Evolutionary conservation across 2,797 vertebrate species (phyloP).

Genomic region (Bradypodion pumilum): DNA sequence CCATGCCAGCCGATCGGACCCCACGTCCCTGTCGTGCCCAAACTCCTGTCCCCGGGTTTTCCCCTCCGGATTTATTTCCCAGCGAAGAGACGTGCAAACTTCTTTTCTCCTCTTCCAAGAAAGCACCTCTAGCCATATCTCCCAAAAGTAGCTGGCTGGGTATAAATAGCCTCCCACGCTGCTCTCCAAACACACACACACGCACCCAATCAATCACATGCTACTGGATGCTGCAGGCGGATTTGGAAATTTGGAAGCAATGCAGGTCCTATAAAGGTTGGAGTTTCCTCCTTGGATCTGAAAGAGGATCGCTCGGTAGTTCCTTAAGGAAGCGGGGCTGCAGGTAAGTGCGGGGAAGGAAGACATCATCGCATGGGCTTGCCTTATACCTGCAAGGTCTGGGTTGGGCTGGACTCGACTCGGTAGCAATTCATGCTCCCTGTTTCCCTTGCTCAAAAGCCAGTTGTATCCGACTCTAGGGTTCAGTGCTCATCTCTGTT

Average conservation of each 20-base stretch:
- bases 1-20: constrained; percentile 19
- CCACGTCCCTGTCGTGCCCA: constrained; percentile 3
- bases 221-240: constrained; percentile 65
- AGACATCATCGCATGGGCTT: neutral
- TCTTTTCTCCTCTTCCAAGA: no score
- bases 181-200: neutral
- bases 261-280: constrained; percentile 80
- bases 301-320: constrained; percentile 77
- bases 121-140: neutral
- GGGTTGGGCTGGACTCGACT: neutral
- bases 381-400: neutral
- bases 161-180: neutral
- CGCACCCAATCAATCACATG: constrained; percentile 54
- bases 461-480: no score
- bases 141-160: neutral
- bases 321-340: constrained; percentile 79
- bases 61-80: constrained; percentile 30
- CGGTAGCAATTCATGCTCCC: no score
- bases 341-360: constrained; percentile 81
- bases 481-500: no score
- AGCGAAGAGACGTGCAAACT: neutral
- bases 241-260: constrained; percentile 78
- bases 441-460: no score
- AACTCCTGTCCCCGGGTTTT: neutral
- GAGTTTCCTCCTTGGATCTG: constrained; percentile 68